These are phyloP conservation scores for Empidonax alnorum DNA, from an alignment of 2,113 vertebrate genomes.

Conservation along the genomic window DNA sequence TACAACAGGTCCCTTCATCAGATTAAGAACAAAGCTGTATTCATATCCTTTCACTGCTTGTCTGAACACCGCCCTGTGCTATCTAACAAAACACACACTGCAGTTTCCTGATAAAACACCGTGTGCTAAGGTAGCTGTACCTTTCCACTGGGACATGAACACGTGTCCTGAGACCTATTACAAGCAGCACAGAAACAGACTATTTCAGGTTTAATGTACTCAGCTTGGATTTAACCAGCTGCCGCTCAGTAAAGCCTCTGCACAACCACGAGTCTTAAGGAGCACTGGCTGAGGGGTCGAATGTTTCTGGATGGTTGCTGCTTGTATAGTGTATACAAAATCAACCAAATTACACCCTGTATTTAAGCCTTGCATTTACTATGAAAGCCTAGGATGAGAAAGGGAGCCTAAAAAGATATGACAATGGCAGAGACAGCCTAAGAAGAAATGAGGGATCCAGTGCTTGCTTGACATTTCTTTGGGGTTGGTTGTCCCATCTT, in stretches of 20 bases:
- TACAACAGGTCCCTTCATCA: neutral
- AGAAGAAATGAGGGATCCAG: neutral
- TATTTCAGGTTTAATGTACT: neutral
- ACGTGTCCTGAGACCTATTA: neutral
- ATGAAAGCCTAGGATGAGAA: neutral
- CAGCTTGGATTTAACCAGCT: neutral
- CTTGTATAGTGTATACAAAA: neutral
- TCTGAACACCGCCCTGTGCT: neutral
- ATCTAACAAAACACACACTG: neutral
- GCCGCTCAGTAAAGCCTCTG: neutral
- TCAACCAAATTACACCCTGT: neutral
- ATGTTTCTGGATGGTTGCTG: neutral
- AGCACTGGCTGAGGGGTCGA: neutral
- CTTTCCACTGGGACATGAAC: neutral
- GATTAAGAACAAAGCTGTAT: neutral
- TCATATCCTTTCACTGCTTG: neutral
- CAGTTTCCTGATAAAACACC: neutral
- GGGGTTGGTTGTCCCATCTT: neutral
- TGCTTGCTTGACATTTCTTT: neutral
- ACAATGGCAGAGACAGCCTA: rapidly evolving
- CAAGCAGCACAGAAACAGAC: neutral
- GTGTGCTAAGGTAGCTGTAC: neutral
- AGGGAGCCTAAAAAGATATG: neutral
- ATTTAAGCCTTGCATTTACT: neutral
- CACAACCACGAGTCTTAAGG: neutral